Percentiles rank a stretch among this genome's conserved stretches.
Evolutionary conservation across 2,113 vertebrate species (phyloP).

Genomic region (Pachypanchax playfairii): DNA sequence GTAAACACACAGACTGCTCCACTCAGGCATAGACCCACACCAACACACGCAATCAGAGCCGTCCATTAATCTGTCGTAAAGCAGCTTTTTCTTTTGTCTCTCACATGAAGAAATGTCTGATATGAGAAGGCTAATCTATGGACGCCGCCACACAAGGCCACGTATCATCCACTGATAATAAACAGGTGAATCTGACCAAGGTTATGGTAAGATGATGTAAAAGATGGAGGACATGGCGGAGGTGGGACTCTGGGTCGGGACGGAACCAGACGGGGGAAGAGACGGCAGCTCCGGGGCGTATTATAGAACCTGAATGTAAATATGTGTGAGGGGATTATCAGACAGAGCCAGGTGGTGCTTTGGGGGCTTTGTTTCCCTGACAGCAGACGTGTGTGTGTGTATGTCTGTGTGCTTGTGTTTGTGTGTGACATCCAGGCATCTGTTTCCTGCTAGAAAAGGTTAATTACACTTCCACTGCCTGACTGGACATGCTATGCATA

Average conservation of each 20-base stretch:
- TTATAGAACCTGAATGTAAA: conserved; percentile 73
- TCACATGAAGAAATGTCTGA: conserved; percentile 56
- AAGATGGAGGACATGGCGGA: neutral
- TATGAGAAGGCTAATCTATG: conserved; percentile 58
- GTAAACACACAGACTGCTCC: conserved; percentile 61
- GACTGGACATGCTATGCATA: conserved; percentile 79
- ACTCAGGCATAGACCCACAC: conserved; percentile 37
- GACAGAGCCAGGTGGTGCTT: conserved; percentile 73
- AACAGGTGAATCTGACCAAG: conserved; percentile 19
- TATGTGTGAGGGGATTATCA: conserved; percentile 78
- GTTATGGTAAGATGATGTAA: conserved; percentile 10
- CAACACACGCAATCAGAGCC: conserved; percentile 42
- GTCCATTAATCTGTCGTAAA: conserved; percentile 63
- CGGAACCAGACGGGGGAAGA: neutral
- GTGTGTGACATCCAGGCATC: conserved; percentile 71
- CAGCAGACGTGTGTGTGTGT: conserved; percentile 58
- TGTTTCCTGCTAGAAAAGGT: conserved; percentile 83
- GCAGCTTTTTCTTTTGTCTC: conserved; percentile 52
- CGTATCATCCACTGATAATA: conserved; percentile 44
- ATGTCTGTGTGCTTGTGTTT: conserved; percentile 23
- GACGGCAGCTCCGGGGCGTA: conserved; percentile 36
- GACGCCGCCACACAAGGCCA: conserved; percentile 48
- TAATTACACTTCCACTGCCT: conserved; percentile 80
- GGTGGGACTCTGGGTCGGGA: neutral
- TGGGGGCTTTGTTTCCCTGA: conserved; percentile 75